A percentile compares a stretch with the other conserved stretches of the same genome.
Conservation (phyloP, 2,888 invertebrate genomes). For the Ochropacha duplaris region DNA sequence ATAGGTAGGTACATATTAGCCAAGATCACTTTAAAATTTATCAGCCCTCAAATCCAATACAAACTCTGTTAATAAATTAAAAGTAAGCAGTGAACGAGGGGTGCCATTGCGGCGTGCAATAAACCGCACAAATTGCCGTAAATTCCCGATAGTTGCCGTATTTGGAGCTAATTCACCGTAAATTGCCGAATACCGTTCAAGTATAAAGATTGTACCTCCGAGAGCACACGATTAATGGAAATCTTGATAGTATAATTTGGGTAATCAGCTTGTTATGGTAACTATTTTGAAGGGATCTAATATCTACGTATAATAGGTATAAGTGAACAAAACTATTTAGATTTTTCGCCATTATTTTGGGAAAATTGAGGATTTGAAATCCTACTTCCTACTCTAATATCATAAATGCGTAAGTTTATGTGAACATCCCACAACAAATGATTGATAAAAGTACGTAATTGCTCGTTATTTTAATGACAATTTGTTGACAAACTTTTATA, state of each 20-base stretch:
- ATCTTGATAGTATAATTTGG: constrained; percentile 3
- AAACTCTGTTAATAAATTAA: constrained; percentile 63
- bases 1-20: background rate
- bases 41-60: constrained; percentile 21
- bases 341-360: no score
- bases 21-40: constrained; percentile 1
- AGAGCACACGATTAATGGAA: constrained; percentile 21
- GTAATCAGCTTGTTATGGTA: background rate
- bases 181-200: constrained; percentile 25
- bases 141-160: constrained; percentile 49
- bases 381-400: no score
- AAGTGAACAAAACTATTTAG: no score
- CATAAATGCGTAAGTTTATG: no score
- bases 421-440: no score
- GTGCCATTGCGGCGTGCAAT: constrained; percentile 21
- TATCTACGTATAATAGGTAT: no score
- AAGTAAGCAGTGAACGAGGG: constrained; percentile 57
- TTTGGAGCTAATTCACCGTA: constrained; percentile 38
- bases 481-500: background rate
- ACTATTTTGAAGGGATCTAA: background rate
- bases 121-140: constrained; percentile 38
- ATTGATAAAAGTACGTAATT: no score
- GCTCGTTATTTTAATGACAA: no score
- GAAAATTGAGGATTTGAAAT: no score
- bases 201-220: constrained; percentile 29